Base-by-base conservation (phyloP, 2,113 vertebrate genomes). In the Grus americana region DNA sequence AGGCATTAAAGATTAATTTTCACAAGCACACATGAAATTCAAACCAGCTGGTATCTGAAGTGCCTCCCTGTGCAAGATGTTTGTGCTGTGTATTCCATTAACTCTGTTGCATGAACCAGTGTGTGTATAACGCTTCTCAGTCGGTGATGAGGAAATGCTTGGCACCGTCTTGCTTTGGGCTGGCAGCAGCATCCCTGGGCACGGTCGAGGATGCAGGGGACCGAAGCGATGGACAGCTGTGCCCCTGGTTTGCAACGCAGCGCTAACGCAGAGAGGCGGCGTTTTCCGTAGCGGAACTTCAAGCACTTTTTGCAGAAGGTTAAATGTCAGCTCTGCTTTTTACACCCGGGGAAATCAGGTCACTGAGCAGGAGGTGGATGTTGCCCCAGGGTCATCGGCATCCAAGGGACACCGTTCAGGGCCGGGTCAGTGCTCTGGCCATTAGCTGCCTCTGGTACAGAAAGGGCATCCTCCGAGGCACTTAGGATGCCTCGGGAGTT, bases 301-400 rank as follows among this genome's bases (percentile, higher is more conserved):
- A 27, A n/a, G 83, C 67, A 54, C 78, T 93, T 87, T 21, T 87
- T 21, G 26, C 30, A 7, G 26, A 24, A 93, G 94, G 91, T 91
- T 87, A 95, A 93, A 84, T 87, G 91, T 93, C 94, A 95, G 20
- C 46, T 79, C 87, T 88, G 87, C 55, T 21, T 63, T 83, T 57
- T 90, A 74, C 32, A 70, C 40, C 49, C 47, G 0, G 89, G 76
- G 89, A 86, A 93, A 83, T 7, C 13, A 22, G 90, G 92, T 93
- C 86, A 71, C 1, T 9, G 86, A 79, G 78, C 72, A 86, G 76
- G 50, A 86, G 36, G 9, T n/a, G 19, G 67, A 86, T 65, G 52
- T 71, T 86, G 85, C 86, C 76, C 55, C 11, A 15, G 52, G 92
- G 71, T 86, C 86, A 79, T 42, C 36, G 50, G 55, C 57, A 57